Base-by-base conservation (phyloP, 2,888 invertebrate genomes). In the Helicoverpa assulta region DNA sequence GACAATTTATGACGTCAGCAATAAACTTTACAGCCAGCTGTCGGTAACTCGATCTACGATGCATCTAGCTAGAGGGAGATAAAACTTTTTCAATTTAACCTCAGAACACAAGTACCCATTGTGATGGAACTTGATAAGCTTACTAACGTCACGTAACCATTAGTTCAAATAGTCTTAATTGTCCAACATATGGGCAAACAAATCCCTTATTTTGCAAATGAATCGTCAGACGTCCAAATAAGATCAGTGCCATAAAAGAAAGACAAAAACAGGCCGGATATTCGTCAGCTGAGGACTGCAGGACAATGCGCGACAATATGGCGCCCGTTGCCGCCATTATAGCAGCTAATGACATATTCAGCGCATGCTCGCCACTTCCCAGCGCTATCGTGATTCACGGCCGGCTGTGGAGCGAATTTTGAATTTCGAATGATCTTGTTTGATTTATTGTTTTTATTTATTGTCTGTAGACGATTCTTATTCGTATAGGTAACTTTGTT, bases 351-450 rank as follows among this genome's bases (percentile, higher is more conserved):
- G 89, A 83, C 86, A 87, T 85, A 93, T 93, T 91, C 93, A 81
- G 80, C 76, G 85, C 92, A 92, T 92, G 93, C 85, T 81, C 81
- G 70, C 82, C 71, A 89, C 92, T 92, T 93, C 92, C 91, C 90
- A 83, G 85, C 82, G 85, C 64, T 76, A 83, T 75, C 84, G 83
- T 93, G 93, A 93, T 84, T 93, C 93, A 93, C 87, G 86, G 78
- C 51, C 70, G 61, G 43, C 56, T 63, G 64, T 64, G 37, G 69
- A 75, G 73, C 77, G 78, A 81, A 80, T 85, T 86, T 84, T 84
- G 81, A 86, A 89, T 89, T 85, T 78, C 69, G 81, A 86, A 86
- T 86, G 70, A 80, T 79, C 65, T 73, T 67, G 61, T 72, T 64
- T 67, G 70, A 72, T 81, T 74, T 80, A 74, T 77, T 76, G 61